Conservation (phyloP, 2,797 vertebrate genomes). For the Vultur gryphus region DNA sequence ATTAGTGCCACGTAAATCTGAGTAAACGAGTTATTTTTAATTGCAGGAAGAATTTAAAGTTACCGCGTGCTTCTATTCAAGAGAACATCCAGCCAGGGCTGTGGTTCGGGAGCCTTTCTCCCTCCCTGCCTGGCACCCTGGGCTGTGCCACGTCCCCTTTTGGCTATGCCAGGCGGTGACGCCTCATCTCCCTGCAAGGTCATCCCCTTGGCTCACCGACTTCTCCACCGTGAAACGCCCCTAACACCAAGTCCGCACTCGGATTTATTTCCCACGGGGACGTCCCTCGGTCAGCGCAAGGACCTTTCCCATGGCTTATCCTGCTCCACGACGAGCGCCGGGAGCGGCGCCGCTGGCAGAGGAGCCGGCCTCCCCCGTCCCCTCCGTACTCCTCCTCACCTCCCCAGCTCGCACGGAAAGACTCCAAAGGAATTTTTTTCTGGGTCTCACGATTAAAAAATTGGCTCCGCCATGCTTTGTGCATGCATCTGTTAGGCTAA, state of each 20-base stretch:
- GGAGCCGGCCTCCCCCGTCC: rapidly evolving
- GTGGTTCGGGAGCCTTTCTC: not conserved
- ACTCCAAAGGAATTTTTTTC: not conserved
- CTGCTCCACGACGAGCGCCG: rapidly evolving
- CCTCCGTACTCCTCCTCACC: not conserved
- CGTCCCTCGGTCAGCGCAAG: rapidly evolving
- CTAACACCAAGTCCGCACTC: rapidly evolving
- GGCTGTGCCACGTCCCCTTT: not conserved
- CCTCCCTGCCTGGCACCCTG: not conserved
- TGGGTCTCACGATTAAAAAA: slow-evolving; percentile 68
- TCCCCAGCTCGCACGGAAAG: not conserved
- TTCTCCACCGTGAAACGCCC: rapidly evolving
- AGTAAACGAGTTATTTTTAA: slow-evolving; percentile 64
- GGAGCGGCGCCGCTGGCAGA: not conserved
- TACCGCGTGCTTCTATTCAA: not conserved
- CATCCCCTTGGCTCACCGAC: rapidly evolving
- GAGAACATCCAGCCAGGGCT: not conserved
- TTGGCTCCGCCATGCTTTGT: slow-evolving; percentile 69
- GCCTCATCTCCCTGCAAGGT: not conserved
- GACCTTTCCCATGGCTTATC: rapidly evolving
- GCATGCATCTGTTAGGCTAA: slow-evolving; percentile 83
- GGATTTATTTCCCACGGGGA: not conserved
- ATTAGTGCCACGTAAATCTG: slow-evolving; percentile 52
- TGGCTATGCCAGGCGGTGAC: rapidly evolving
- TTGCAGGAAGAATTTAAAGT: slow-evolving; percentile 39